Percentiles rank a stretch among this genome's conserved stretches.
Evolutionary conservation across 2,888 invertebrate genomes (phyloP).

Genomic region (Dicyrtoma fusca): DNA sequence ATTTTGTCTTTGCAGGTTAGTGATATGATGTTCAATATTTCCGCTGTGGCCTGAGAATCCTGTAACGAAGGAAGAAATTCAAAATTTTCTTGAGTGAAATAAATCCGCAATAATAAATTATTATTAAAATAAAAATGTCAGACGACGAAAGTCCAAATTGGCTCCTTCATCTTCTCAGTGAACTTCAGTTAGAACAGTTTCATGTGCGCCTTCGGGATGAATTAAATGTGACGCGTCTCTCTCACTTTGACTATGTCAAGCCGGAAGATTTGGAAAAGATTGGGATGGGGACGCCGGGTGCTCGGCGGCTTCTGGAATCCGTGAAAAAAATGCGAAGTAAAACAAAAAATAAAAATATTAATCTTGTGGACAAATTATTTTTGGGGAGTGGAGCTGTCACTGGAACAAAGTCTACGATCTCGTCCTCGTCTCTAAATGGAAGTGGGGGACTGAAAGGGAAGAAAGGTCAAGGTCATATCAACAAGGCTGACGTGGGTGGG

Average conservation of each 20-base stretch:
- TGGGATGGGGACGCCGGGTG: constrained; percentile 91
- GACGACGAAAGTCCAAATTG: constrained; percentile 72
- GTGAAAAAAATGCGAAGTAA: constrained; percentile 84
- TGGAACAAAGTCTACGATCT: background rate
- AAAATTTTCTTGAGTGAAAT: no score
- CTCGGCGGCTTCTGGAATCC: constrained; percentile 84
- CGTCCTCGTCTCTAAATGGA: constrained; percentile 1
- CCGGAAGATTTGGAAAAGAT: constrained; percentile 93
- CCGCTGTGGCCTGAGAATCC: no score
- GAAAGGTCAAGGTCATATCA: constrained; percentile 31
- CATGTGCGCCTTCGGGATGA: constrained; percentile 87
- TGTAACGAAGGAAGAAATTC: no score
- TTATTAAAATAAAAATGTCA: constrained; percentile 44
- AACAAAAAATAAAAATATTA: constrained; percentile 75
- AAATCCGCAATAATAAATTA: no score
- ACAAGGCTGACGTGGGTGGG: constrained; percentile 39
- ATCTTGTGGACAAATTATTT: constrained; percentile 66
- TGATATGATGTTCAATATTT: no score
- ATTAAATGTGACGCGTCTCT: constrained; percentile 85
- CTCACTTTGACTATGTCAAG: constrained; percentile 97
- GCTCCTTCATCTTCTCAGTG: constrained; percentile 81
- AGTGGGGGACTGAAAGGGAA: constrained; percentile 4
- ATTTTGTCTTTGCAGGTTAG: no score
- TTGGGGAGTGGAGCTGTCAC: constrained; percentile 15
- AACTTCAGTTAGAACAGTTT: constrained; percentile 91